Evolutionary conservation across 2,113 vertebrate genomes (phyloP).

Genomic region (Canis aureus): DNA sequence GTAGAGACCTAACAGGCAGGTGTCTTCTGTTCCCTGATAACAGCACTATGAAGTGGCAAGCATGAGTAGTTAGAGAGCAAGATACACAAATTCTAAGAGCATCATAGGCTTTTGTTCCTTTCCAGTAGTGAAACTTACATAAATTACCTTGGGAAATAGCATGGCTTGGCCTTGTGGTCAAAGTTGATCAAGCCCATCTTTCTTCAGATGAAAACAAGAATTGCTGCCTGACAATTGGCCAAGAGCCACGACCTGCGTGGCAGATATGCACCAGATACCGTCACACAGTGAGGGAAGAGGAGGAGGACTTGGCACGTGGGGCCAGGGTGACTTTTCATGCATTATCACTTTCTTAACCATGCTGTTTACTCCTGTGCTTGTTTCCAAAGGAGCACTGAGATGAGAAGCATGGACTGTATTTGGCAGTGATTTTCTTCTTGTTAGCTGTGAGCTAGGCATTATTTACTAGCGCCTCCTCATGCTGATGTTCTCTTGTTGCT

Average conservation of each 20-base stretch:
- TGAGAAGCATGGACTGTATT: background rate
- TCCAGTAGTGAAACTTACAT: background rate
- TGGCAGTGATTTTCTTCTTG: background rate
- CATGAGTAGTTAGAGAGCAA: background rate
- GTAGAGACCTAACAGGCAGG: background rate
- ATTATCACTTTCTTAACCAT: background rate
- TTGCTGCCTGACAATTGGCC: background rate
- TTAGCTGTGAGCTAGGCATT: background rate
- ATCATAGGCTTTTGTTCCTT: background rate
- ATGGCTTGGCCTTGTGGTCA: background rate
- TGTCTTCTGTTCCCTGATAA: background rate
- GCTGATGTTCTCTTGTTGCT: background rate
- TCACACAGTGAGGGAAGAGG: background rate
- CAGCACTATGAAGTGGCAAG: background rate
- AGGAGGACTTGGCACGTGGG: background rate
- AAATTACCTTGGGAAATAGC: conserved; percentile 3
- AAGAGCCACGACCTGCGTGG: background rate
- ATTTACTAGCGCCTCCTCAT: background rate
- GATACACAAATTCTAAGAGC: background rate
- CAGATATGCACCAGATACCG: background rate
- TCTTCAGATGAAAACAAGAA: background rate
- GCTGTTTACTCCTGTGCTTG: background rate
- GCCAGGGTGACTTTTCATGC: background rate
- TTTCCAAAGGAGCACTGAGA: background rate
- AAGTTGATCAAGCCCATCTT: background rate